Base-by-base conservation (phyloP, 2,113 vertebrate species). In the Clarias batrachus region DNA sequence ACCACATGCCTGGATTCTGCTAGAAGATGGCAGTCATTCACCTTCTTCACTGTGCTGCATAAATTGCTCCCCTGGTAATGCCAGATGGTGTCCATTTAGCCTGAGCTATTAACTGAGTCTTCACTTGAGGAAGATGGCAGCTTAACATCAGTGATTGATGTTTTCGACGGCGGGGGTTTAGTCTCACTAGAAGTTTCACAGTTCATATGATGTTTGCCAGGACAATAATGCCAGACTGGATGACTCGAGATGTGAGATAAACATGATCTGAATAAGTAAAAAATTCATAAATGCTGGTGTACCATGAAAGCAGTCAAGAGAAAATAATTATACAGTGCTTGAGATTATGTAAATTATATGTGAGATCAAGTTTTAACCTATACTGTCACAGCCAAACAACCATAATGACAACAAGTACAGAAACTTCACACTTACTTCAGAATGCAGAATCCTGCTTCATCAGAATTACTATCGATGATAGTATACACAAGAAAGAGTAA, bases 71-170 rank as follows among this genome's bases (percentile, higher is more conserved):
- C 87, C 83, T 87, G 87, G n/a, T 81, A 82, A 33, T 66, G 84
- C 86, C 91, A 93, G 89, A 92, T 92, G 91, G 89, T 82, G 68
- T 85, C 90, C 74, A 90, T 92, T 94, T 90, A 91, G 82, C 68
- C 76, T 12, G 19, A 78, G 74, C 60, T 57, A 82, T 63, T 87
- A 77, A 88, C 85, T 84, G 81, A 68, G 89, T 90, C 89, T 74
- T 90, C 74, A 84, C 89, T 85, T 78, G 78, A 3, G 85, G 30
- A 52, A 85, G 48, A 71, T 82, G 87, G 87, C 88, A 89, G 90
- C 81, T 85, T 86, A 57, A 77, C 76, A 83, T 83, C 65, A 27
- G 82, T 76, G 80, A 87, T 71, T 73, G 74, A 81, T 66, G 73
- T 81, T 81, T 54, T 54, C 14, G 21, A 11, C 3, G 23, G 1